Evolutionary conservation across 2,888 invertebrate genomes (phyloP), one percentile per base, ranked within the genome.

Genomic region (Anodontia alba): DNA sequence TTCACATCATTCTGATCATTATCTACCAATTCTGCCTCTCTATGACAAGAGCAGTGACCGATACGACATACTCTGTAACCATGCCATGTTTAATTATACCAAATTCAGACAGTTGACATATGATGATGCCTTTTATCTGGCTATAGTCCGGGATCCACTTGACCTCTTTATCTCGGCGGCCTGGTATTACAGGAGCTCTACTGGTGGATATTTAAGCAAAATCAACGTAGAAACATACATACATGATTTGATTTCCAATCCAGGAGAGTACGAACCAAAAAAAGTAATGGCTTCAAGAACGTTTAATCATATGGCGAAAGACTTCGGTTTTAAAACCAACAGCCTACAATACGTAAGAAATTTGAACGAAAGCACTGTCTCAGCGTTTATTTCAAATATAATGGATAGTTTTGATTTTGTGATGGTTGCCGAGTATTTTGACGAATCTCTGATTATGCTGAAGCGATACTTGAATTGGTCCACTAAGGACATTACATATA

Each of bases 41-140:
- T 20, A 29, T 7, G 62, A 20, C 26, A 33, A 31, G 12, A 23
- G 23, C 7, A 29, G 36, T 2, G 51, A 29, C 15, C 54, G 71
- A 31, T 71, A 71, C 31, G 76, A 76, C 66, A 71, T 76, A 5
- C 15, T 76, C 5, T 76, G 76, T 26, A 76, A 76, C 31, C 76
- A 76, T 69, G 76, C 42, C 1, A n/a, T 69, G 8, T 76, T 76
- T n/a, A 76, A 76, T 26, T 17, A 68, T 17, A 23, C 42, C 15
- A 38, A 54, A 8, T 69, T 76, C 20, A 51, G 26, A 38, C 5
- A 17, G 12, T 26, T 69, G 15, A 12, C 69, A 36, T 31, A 69
- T 38, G 38, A 68, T 26, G 76, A 76, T 33, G 46, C 76, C 10
- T 26, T 62, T 17, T 76, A 71, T 26, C 10, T 76, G 20, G 70